These are phyloP conservation scores for Spondyliosoma cantharus DNA, from an alignment of 2,797 vertebrate species.

Conservation along the genomic window DNA sequence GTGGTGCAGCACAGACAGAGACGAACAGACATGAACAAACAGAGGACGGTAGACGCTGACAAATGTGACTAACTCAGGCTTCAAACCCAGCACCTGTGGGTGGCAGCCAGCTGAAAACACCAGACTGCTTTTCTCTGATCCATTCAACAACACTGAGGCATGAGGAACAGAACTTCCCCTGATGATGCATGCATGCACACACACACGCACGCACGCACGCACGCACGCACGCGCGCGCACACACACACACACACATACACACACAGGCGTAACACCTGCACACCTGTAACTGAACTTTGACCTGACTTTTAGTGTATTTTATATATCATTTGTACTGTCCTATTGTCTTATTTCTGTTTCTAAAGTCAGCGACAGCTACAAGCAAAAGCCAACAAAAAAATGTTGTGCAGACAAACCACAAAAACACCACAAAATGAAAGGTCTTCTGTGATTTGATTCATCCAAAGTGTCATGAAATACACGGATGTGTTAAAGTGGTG, in stretches of 20 bases:
- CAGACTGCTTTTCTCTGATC: constrained; percentile 40
- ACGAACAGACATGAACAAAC: constrained; percentile 52
- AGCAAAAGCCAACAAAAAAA: too few species aligned
- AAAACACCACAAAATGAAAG: too few species aligned
- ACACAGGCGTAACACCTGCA: not conserved
- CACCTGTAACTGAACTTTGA: too few species aligned
- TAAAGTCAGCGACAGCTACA: too few species aligned
- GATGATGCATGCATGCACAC: not conserved
- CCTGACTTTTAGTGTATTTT: too few species aligned
- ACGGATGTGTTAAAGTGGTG: too few species aligned
- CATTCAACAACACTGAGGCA: constrained; percentile 15
- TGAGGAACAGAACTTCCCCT: not conserved
- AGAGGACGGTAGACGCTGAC: constrained; percentile 21
- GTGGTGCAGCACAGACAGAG: constrained; percentile 60
- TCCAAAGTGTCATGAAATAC: too few species aligned
- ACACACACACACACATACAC: not conserved
- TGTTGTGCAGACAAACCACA: too few species aligned
- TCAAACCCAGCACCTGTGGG: constrained; percentile 31
- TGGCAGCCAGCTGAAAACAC: constrained; percentile 28
- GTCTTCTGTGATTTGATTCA: too few species aligned
- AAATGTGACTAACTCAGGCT: constrained; percentile 17
- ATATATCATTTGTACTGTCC: too few species aligned
- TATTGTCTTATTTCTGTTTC: too few species aligned
- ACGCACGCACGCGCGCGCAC: not conserved
- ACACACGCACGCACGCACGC: not conserved